Percentiles rank a stretch among this genome's conserved stretches.
These are phyloP conservation scores for Ovis canadensis DNA, from an alignment of 2,113 vertebrate species.

Conservation along the genomic window DNA sequence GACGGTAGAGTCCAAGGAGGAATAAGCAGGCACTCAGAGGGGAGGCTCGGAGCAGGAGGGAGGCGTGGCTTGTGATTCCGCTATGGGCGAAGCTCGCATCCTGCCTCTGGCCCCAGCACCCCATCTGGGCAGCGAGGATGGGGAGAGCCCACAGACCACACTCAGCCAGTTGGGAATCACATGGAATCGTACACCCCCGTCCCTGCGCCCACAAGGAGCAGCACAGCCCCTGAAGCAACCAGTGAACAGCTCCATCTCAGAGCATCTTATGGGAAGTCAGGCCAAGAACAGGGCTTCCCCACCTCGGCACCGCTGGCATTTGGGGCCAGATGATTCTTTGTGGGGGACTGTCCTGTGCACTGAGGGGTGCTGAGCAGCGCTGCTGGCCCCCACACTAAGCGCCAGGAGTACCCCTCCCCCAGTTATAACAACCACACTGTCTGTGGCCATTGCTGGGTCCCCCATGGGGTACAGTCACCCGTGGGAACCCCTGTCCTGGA, in stretches of 20 bases:
- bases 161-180: rapidly evolving
- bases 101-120: not conserved
- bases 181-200: rapidly evolving
- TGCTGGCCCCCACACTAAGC: not conserved
- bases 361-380: not conserved
- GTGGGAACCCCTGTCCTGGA: not conserved
- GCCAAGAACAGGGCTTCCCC: not conserved
- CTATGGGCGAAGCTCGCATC: not conserved
- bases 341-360: not conserved
- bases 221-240: not conserved
- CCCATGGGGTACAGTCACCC: not conserved
- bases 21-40: rapidly evolving
- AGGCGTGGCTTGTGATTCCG: rapidly evolving
- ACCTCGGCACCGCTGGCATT: not conserved
- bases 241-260: rapidly evolving
- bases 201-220: rapidly evolving
- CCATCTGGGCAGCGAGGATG: no score
- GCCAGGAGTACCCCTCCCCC: no score
- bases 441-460: not conserved
- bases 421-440: no score
- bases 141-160: not conserved
- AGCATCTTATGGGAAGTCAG: not conserved
- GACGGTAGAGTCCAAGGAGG: not conserved
- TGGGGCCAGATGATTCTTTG: not conserved
- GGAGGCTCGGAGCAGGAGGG: not conserved